Evolutionary conservation across 2,888 invertebrate genomes (phyloP), one percentile per base, ranked within the genome.

Genomic region (Melitaea athalia): DNA sequence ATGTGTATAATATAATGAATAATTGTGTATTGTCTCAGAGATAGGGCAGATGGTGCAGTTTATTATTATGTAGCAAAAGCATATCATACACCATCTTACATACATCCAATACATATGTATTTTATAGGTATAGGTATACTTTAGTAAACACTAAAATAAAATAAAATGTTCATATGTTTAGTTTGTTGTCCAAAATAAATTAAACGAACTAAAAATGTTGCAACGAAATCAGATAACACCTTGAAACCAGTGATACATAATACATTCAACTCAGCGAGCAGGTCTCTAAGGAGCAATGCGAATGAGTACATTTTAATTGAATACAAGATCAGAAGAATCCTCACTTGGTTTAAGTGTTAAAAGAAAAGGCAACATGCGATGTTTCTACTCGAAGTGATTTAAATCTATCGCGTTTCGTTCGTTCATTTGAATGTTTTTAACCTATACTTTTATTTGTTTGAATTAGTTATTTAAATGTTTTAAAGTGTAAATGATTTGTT

Each of bases 331-430:
- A 72, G 70, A 70, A 63, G 71, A 62, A 68, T 70, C 63, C 60
- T 66, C 66, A 47, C 49, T 61, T 63, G 59, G 67, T 63, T 64
- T 57, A 43, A 61, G 61, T 65, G 67, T 65, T 69, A 63, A 64
- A 71, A 68, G 63, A 62, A 72, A 68, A 67, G 69, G 74, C 75
- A 75, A 78, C 79, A 76, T 75, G 74, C 78, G 78, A 78, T 85
- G 87, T 89, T 89, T 87, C 89, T 85, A 85, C 81, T 78, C 80
- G 81, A 81, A 83, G 62, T 70, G 72, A 91, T 92, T 91, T 91
- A 91, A 89, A 67, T 67, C 66, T 61, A 57, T 57, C 42, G 42
- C 57, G 38, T 57, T 57, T 42, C 11, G 42, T 42, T 11, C 15
- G n/a, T 57, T 15, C 15, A 15, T 57, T 57, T 42, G 57, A 15